Base-by-base conservation (phyloP, 2,888 invertebrate species). In the Diadromus collaris region DNA sequence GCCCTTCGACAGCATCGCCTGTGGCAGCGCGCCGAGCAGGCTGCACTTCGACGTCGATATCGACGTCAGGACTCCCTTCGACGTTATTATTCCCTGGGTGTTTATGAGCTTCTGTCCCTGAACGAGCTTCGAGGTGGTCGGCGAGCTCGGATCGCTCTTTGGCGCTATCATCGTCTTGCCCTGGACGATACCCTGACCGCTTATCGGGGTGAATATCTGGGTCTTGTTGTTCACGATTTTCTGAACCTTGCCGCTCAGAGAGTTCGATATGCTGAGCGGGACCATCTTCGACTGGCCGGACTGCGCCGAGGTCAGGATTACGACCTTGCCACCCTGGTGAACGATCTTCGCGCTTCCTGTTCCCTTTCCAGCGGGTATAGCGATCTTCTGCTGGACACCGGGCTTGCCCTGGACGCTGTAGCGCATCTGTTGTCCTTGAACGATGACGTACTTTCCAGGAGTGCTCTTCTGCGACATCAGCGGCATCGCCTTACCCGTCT, bases 181-280 rank as follows among this genome's bases (percentile, higher is more conserved):
- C 13, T 81, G 65, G 21, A 85, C 76, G 5, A 86, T 78, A 70
- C 81, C 81, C 24, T 86, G 86, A 13, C 87, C 81, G 65, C 81
- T 86, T 9, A 87, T 82, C 5, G 88, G 84, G 34, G 87, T 81
- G 27, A 93, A 92, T 19, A 93, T 86, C 86, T 93, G 93, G 2
- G 93, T 93, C 84, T 93, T 93, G n/a, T 92, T 93, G 6, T 93
- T 93, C 58, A 93, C 92, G 76, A 93, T 92, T 82, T 92, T 91
- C 38, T 89, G 89, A n/a, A 91, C 91, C 90, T 88, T 93, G 91
- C 86, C 92, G 91, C 88, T 92, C 88, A 78, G 90, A 88, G 78
- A 92, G 91, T 88, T 92, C 88, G 61, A 80, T 29, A 89, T 85
- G 73, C 86, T 88, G 1, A 89, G 71, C 0, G 89, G 89, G n/a